phyloP scores from a whole-genome alignment of 1,140 invertebrate genomes.

The Pseudobourletiella spinata region DNA sequence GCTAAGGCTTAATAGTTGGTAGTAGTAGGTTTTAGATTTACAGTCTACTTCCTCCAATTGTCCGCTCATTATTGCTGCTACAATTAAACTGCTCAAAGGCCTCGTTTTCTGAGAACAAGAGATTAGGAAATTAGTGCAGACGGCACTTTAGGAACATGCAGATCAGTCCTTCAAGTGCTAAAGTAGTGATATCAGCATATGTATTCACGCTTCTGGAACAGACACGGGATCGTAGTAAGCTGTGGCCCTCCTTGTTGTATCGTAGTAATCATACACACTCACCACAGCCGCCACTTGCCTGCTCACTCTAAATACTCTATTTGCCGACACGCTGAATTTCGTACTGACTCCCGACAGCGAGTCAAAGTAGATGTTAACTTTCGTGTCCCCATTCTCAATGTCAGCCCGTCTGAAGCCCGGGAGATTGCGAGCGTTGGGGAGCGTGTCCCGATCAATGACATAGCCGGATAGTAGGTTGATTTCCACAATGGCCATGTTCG shows the following conservation, averaged over 20 bases:
- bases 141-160: too few relatives aligned
- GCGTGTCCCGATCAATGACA: conserved; percentile 62
- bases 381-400: conserved; percentile 47
- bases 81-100: too few relatives aligned
- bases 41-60: too few relatives aligned
- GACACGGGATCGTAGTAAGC: conserved; percentile 19
- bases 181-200: too few relatives aligned
- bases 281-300: not conserved
- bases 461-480: conserved; percentile 74
- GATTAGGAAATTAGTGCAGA: too few relatives aligned
- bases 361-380: not conserved
- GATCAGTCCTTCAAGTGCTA: too few relatives aligned
- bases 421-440: conserved; percentile 56
- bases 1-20: too few relatives aligned
- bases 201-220: too few relatives aligned
- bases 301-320: not conserved
- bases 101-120: too few relatives aligned
- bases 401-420: conserved; percentile 56
- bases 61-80: too few relatives aligned
- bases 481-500: conserved; percentile 85
- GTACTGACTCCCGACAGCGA: not conserved
- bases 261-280: conserved; percentile 6
- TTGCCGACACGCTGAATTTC: not conserved
- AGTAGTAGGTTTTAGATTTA: too few relatives aligned
- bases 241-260: conserved; percentile 8